These are phyloP conservation scores for Notarius quadriscutis DNA, from an alignment of 2,113 vertebrate genomes.

Conservation along the genomic window DNA sequence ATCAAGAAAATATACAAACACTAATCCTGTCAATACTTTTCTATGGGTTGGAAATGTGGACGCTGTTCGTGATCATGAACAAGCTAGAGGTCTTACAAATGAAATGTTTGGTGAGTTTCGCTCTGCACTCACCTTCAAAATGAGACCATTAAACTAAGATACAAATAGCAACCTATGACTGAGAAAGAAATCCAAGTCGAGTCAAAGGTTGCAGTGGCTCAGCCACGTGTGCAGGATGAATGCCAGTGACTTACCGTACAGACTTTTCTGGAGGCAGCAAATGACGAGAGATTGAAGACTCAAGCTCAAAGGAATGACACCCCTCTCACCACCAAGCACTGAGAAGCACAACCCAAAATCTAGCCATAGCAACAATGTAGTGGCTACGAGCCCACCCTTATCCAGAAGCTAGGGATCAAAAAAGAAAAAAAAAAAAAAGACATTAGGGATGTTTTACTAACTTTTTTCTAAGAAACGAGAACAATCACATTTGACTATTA, in stretches of 20 bases:
- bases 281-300: not conserved
- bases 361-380: not conserved
- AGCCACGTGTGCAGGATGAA: not conserved
- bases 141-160: not conserved
- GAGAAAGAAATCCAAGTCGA: not conserved
- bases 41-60: not conserved
- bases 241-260: not conserved
- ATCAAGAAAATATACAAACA: not conserved
- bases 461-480: not conserved
- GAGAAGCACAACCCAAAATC: not conserved
- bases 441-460: not conserved
- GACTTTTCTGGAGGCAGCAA: not conserved
- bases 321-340: not conserved
- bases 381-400: not conserved
- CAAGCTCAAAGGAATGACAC: not conserved
- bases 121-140: not conserved
- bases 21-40: not conserved
- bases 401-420: not conserved
- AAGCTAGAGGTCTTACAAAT: not conserved
- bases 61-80: not conserved
- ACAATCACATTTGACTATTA: not conserved
- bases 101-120: not conserved
- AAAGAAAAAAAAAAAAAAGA: not conserved
- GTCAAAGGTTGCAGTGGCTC: not conserved
- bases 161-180: not conserved